Conservation (phyloP, 2,888 invertebrate genomes). For the Erebia palarica region DNA sequence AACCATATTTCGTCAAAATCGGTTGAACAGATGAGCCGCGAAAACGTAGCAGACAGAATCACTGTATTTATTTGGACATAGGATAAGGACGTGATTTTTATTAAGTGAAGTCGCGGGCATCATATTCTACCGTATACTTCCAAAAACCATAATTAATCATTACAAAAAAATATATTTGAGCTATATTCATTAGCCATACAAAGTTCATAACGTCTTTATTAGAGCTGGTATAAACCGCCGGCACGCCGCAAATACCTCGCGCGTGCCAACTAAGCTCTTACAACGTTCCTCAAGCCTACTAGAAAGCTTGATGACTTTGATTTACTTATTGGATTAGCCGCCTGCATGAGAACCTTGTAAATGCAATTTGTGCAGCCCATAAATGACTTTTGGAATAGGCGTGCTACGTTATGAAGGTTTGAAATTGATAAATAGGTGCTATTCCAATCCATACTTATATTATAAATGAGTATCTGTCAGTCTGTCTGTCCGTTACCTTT, state of each 20-base stretch:
- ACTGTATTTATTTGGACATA: no score
- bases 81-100: no score
- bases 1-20: no score
- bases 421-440: not conserved
- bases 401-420: not conserved
- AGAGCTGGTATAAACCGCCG: slow-evolving; percentile 13
- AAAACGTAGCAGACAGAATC: no score
- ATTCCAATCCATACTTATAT: not conserved
- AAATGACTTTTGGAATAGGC: slow-evolving; percentile 17
- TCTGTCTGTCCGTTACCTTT: no score
- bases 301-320: slow-evolving; percentile 68
- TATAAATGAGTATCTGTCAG: no score
- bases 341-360: slow-evolving; percentile 32
- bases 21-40: no score
- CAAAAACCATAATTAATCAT: not conserved
- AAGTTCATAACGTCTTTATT: slow-evolving; percentile 24
- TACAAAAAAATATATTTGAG: not conserved
- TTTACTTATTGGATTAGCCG: slow-evolving; percentile 70
- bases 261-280: slow-evolving; percentile 72
- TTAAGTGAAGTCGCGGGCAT: no score
- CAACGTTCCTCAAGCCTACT: slow-evolving; percentile 68
- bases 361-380: slow-evolving; percentile 32
- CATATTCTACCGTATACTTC: not conserved
- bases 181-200: slow-evolving; percentile 14
- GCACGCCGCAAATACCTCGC: slow-evolving; percentile 45